A percentile compares a stretch with the other conserved stretches of the same genome.
Conservation (phyloP, 2,888 invertebrate genomes). For the Hololepta plana region DNA sequence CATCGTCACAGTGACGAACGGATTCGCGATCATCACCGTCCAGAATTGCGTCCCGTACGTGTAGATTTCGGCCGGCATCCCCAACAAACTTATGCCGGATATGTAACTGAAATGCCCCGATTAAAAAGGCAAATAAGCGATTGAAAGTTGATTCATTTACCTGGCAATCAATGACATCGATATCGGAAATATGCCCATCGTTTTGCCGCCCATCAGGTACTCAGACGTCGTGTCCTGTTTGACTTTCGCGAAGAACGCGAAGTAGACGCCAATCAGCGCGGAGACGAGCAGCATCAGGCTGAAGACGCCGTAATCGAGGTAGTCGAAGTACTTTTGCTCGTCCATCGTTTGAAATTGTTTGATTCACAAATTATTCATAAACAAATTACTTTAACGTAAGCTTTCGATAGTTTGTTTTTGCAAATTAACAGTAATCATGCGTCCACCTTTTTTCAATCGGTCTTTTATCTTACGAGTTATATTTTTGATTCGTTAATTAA, state of each 20-base stretch:
- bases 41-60: slow-evolving; percentile 57
- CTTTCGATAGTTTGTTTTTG: too few species aligned
- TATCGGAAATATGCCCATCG: slow-evolving; percentile 61
- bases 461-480: too few species aligned
- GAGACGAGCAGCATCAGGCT: slow-evolving; percentile 44
- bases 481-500: too few species aligned
- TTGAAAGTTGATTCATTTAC: slow-evolving; percentile 24
- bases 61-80: slow-evolving; percentile 59
- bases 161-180: slow-evolving; percentile 62
- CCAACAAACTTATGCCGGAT: slow-evolving; percentile 54
- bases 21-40: slow-evolving; percentile 44
- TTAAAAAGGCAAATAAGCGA: slow-evolving; percentile 4
- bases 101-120: slow-evolving; percentile 52
- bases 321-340: slow-evolving; percentile 30
- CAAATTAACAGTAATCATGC: too few species aligned
- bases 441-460: too few species aligned
- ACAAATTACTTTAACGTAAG: slow-evolving; percentile 2
- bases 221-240: slow-evolving; percentile 52
- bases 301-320: slow-evolving; percentile 47
- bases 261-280: slow-evolving; percentile 49
- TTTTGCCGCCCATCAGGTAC: slow-evolving; percentile 57
- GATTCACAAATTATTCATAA: slow-evolving; percentile 4
- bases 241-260: slow-evolving; percentile 47
- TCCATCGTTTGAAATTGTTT: slow-evolving; percentile 7
- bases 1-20: slow-evolving; percentile 46